phyloP scores from a whole-genome alignment of 2,888 invertebrate genomes.

The Aphodius granarius region DNA sequence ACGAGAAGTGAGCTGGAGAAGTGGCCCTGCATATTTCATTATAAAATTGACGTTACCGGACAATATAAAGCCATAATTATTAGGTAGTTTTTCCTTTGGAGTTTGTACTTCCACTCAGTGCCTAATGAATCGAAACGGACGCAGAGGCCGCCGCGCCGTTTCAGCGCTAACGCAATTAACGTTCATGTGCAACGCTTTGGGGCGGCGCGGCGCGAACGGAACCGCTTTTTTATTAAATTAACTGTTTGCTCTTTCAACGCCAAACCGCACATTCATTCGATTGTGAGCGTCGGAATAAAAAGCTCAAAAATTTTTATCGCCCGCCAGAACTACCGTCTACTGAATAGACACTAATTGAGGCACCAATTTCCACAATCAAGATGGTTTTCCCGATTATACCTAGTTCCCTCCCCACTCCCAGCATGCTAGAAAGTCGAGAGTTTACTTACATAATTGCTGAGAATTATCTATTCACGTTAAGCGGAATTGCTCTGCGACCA shows the following conservation, averaged over 20 bases:
- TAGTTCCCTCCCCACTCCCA: neutral
- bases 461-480: neutral
- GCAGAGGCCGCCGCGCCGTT: neutral
- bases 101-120: neutral
- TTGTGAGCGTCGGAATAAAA: neutral
- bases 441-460: neutral
- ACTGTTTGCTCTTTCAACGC: slow-evolving; percentile 19
- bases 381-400: neutral
- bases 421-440: neutral
- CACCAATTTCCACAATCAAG: neutral
- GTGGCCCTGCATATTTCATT: no score
- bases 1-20: no score
- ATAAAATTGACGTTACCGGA: neutral
- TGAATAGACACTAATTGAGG: neutral
- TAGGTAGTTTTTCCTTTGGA: neutral
- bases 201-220: neutral
- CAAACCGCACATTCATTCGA: neutral
- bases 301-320: neutral
- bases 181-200: slow-evolving; percentile 4
- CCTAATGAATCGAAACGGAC: neutral
- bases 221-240: slow-evolving; percentile 20
- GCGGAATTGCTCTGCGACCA: neutral
- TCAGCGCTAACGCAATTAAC: neutral
- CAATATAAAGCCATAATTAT: neutral
- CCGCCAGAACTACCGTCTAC: neutral